These are phyloP conservation scores for Chironomus riparius DNA, from an alignment of 2,888 invertebrate genomes.

Conservation along the genomic window DNA sequence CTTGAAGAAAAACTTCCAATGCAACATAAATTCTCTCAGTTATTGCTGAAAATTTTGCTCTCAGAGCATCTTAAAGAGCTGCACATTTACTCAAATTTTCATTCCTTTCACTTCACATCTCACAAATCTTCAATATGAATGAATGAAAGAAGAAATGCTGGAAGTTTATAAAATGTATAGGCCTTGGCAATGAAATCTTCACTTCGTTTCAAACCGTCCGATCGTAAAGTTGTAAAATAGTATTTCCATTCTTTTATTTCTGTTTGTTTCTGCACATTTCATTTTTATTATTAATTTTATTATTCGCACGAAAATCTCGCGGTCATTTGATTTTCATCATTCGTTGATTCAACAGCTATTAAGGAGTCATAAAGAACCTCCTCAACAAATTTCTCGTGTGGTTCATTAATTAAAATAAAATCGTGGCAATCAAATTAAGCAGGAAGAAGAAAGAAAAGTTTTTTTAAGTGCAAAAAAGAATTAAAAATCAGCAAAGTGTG, in stretches of 20 bases:
- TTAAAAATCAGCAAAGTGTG: neutral
- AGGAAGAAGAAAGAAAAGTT: neutral
- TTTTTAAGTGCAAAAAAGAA: neutral
- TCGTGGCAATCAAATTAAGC: neutral
- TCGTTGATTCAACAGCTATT: neutral
- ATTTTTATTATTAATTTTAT: neutral
- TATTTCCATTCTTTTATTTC: slow-evolving; percentile 30
- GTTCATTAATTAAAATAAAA: neutral
- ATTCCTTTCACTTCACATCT: slow-evolving; percentile 2
- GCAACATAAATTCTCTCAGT: neutral
- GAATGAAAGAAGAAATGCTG: neutral
- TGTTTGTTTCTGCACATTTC: slow-evolving; percentile 33
- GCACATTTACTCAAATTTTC: neutral
- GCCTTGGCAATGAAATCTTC: slow-evolving; percentile 43
- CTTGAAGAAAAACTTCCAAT: neutral
- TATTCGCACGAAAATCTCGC: neutral
- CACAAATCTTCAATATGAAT: neutral
- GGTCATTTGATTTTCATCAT: neutral
- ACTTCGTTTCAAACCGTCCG: slow-evolving; percentile 28
- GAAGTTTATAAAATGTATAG: slow-evolving; percentile 40
- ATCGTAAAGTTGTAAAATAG: neutral
- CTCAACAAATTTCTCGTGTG: neutral
- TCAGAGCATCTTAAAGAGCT: neutral
- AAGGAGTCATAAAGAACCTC: neutral
- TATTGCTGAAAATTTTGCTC: neutral